Base-by-base conservation (phyloP, 2,113 vertebrate genomes). In the Festucalex cinctus region DNA sequence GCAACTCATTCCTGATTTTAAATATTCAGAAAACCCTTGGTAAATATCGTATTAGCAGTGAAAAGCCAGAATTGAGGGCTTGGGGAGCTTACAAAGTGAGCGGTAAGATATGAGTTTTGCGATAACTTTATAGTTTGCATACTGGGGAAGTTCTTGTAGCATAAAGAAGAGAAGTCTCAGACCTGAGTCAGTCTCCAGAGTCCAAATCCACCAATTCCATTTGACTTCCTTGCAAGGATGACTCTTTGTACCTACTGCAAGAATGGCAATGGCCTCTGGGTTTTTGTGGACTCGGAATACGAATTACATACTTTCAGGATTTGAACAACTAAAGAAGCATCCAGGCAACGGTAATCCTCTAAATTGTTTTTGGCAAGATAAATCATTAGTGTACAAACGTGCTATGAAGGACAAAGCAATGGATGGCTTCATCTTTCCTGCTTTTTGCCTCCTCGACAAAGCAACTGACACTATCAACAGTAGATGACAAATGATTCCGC, bases 401-500 rank as follows among this genome's bases (percentile, higher is more conserved):
- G 17, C 66, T 79, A 43, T 48, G 22, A 22, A 17, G 56, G 37
- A 58, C 36, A 63, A 32, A 63, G 37, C 10, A 53, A 63, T 39
- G 60, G 19, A 69, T 67, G 63, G 66, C 13, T 37, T 41, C 46
- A 17, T 66, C 65, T 35, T 46, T 59, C 59, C 14, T 46, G 41
- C 16, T 26, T 61, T 44, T 54, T 32, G 24, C 37, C 22, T 51
- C 41, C 44, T 66, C 37, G 12, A 13, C 8, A 75, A 39, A 41
- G 54, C 61, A 67, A 65, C 69, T 65, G 65, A 71, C 71, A 48
- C 36, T 13, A 62, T 83, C 71, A 73, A 13, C 39, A 58, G 35
- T 32, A 62, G 46, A 77, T 80, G 71, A 79, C 26, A 70, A 48
- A 68, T 36, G 9, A 75, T 68, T 73, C 66, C 24, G 46, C 66